A percentile compares a stretch with the other conserved stretches of the same genome.
These are phyloP conservation scores for Umimayanthus kanabou DNA, from an alignment of 92 coral and sea anemone species.

Conservation along the genomic window DNA sequence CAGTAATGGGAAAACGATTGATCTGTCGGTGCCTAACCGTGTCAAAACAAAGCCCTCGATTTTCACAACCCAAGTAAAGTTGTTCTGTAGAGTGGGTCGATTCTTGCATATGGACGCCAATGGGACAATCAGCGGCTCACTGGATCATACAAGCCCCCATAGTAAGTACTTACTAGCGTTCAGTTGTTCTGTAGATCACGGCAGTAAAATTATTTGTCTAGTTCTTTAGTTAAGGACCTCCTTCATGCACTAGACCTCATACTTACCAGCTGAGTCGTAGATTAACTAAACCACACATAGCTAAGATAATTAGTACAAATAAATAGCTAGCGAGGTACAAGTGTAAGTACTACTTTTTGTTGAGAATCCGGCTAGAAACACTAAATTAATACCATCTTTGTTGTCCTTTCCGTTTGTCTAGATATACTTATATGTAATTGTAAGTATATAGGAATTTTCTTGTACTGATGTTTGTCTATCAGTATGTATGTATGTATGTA, in stretches of 20 bases:
- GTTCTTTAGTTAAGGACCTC: neutral
- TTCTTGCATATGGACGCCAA: slow-evolving; percentile 70
- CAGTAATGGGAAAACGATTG: slow-evolving; percentile 16
- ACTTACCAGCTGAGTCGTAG: neutral
- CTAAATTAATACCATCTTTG: neutral
- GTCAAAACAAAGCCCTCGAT: slow-evolving; percentile 15
- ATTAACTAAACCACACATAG: neutral
- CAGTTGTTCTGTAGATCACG: too few relatives aligned
- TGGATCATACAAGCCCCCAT: slow-evolving; percentile 53
- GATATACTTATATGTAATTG: too few relatives aligned
- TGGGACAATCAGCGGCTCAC: slow-evolving; percentile 82
- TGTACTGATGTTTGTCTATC: too few relatives aligned
- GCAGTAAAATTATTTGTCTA: neutral
- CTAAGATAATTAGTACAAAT: neutral
- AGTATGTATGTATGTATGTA: too few relatives aligned
- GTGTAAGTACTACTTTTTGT: too few relatives aligned
- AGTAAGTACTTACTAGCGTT: slow-evolving; percentile 57
- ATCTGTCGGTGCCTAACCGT: slow-evolving; percentile 3
- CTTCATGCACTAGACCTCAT: neutral
- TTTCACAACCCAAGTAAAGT: slow-evolving; percentile 36
- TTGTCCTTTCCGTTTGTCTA: neutral
- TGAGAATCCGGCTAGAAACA: too few relatives aligned
- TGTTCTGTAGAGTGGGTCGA: slow-evolving; percentile 82
- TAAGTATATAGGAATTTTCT: too few relatives aligned
- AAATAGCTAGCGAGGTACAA: too few relatives aligned